Evolutionary conservation across 2,888 invertebrate species (phyloP), one percentile per base, ranked within the genome.

Genomic region (Lasioglossum leucozonium): DNA sequence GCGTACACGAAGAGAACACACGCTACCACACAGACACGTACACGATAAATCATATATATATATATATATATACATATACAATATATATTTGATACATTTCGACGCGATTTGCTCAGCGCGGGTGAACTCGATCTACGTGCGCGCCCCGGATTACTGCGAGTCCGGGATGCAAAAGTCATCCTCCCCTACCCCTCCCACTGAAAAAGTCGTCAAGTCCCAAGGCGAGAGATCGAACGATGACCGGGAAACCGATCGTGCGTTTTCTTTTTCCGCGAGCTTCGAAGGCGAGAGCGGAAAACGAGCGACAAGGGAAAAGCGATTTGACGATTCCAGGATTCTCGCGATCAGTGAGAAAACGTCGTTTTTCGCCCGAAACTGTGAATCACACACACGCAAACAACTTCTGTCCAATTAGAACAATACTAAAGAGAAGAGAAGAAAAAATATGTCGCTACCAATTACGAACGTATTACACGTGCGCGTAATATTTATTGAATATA

Each of bases 361-460:
- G n/a, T 89, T 86, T 44, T 3, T 90, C 84, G 84, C 84, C 86
- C 84, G 83, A n/a, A 88, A 84, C 88, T 84, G 84, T 86, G 87
- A 86, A 88, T 78, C 65, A 51, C 84, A 30, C 72, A 77, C 75
- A 75, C 62, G n/a, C n/a, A n/a, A 51, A 72, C 92, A 91, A 93
- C 92, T 94, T 93, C 94, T 94, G 94, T 94, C 94, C 94, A 94
- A 93, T 93, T 94, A 94, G 93, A 94, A 94, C 94, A 94, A 94
- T 94, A 94, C 93, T 92, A 91, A n/a, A 69, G 13, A 62, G 30
- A 62, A 37, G 34, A 65, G 91, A n/a, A 69, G 13, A 62, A 62
- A 62, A 37, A 65, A 65, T 34, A 65, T 30, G 16, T 91, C 91
- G 91, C 90, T 92, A 93, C 91, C 88, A 90, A 89, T 92, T 92